These are phyloP conservation scores for Paracyclopina nana DNA, from an alignment of 1,140 invertebrate genomes.

Conservation along the genomic window DNA sequence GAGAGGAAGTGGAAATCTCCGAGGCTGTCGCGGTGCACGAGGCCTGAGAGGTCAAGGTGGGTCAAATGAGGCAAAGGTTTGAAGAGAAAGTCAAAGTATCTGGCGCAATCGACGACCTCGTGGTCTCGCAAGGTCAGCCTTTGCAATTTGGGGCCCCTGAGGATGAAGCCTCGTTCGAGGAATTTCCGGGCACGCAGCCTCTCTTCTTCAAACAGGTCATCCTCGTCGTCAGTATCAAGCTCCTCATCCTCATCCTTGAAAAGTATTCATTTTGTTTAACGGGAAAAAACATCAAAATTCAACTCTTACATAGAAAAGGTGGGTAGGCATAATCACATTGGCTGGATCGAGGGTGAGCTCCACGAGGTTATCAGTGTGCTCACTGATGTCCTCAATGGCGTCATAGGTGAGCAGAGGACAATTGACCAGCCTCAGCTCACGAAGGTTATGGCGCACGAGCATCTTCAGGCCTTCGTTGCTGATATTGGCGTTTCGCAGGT, in stretches of 20 bases:
- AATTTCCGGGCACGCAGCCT: conserved; percentile 15
- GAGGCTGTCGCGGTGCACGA: conserved; percentile 29
- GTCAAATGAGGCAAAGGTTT: conserved; percentile 39
- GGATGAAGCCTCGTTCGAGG: conserved; percentile 27
- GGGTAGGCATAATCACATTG: conserved; percentile 9
- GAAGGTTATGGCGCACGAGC: conserved; percentile 44
- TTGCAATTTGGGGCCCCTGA: conserved; percentile 42
- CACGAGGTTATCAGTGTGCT: conserved; percentile 24
- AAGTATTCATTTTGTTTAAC: conserved; percentile 17
- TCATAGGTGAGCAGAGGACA: conserved; percentile 41
- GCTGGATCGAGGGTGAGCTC: conserved; percentile 25
- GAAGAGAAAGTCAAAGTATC: conserved; percentile 34
- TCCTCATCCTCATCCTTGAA: conserved; percentile 20
- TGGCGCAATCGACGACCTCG: conserved; percentile 28
- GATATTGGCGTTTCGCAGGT: conserved; percentile 44
- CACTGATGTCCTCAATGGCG: conserved; percentile 37
- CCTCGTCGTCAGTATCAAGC: conserved; percentile 26
- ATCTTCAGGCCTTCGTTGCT: conserved; percentile 43
- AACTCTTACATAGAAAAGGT: too few species aligned
- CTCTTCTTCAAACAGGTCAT: conserved; percentile 11
- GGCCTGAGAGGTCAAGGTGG: conserved; percentile 57
- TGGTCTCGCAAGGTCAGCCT: conserved; percentile 38
- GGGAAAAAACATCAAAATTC: conserved; percentile 17
- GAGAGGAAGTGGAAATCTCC: conserved; percentile 35
- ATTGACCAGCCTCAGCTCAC: conserved; percentile 47